Conservation (phyloP, 2,113 vertebrate species). For the Paedocypris sp. region DNA sequence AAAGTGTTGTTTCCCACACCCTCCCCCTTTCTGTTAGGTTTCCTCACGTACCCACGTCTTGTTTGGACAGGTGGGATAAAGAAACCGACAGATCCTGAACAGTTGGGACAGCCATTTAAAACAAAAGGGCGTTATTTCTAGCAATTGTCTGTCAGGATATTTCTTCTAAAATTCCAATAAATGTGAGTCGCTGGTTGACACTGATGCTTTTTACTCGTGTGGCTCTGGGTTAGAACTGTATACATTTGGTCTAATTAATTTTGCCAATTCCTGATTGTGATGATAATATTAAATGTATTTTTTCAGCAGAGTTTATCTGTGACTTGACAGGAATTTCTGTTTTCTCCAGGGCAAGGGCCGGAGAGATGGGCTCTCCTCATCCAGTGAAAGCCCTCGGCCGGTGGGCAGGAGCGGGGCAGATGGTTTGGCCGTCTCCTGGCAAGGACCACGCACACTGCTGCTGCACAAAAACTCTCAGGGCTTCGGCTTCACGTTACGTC, state of each 20-base stretch:
- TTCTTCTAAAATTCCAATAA: background rate
- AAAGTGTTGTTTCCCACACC: slow-evolving; percentile 8
- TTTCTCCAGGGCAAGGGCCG: slow-evolving; percentile 57
- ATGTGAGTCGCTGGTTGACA: background rate
- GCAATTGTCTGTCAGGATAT: slow-evolving; percentile 42
- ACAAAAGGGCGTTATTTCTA: slow-evolving; percentile 48
- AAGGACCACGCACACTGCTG: slow-evolving; percentile 74
- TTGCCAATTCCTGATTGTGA: no score
- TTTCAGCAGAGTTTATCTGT: no score
- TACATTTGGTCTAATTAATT: no score
- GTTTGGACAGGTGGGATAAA: slow-evolving; percentile 59
- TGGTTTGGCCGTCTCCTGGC: slow-evolving; percentile 70
- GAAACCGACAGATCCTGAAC: slow-evolving; percentile 54
- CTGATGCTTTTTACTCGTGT: background rate
- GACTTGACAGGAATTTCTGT: no score
- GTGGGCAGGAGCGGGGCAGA: slow-evolving; percentile 60
- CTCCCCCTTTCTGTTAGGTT: background rate
- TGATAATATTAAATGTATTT: no score
- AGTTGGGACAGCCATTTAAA: slow-evolving; percentile 12
- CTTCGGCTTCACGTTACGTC: slow-evolving; percentile 91
- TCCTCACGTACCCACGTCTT: slow-evolving; percentile 17
- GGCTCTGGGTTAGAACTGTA: no score
- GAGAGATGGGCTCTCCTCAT: slow-evolving; percentile 73
- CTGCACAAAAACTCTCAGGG: slow-evolving; percentile 83
- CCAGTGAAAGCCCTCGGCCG: slow-evolving; percentile 65